These are phyloP conservation scores for Parapsyche elsis DNA, from an alignment of 1,140 invertebrate species.

Conservation along the genomic window DNA sequence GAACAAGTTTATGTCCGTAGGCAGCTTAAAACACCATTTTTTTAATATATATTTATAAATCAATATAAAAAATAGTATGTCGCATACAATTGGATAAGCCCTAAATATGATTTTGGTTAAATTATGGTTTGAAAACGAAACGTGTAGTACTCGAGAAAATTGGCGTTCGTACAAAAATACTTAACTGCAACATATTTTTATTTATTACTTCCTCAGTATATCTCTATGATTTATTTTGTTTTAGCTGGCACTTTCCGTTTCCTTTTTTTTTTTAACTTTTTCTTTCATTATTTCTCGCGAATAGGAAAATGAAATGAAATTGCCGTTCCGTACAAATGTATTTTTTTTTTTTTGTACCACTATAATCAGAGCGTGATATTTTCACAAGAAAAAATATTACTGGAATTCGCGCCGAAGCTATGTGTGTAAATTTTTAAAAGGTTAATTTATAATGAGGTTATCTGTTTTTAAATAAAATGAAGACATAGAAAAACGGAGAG, in stretches of 20 bases:
- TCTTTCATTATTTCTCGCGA: not conserved
- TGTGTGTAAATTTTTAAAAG: not conserved
- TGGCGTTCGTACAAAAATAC: slow-evolving; percentile 20
- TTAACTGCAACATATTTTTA: slow-evolving; percentile 18
- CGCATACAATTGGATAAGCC: too few relatives aligned
- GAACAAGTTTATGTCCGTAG: too few relatives aligned
- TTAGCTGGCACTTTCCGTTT: slow-evolving; percentile 8
- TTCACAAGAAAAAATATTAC: not conserved
- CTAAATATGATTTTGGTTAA: not conserved
- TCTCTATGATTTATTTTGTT: slow-evolving; percentile 21
- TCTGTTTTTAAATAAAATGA: not conserved
- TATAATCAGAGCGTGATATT: not conserved
- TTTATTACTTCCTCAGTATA: slow-evolving; percentile 24
- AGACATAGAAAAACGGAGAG: not conserved
- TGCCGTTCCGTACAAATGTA: not conserved
- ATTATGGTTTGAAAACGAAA: not conserved
- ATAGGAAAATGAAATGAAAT: not conserved
- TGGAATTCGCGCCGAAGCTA: not conserved
- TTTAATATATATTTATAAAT: too few relatives aligned
- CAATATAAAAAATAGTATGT: too few relatives aligned
- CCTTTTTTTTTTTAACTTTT: not conserved
- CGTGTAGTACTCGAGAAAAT: not conserved
- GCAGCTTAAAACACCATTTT: too few relatives aligned
- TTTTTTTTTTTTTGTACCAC: not conserved
- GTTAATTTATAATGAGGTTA: not conserved